Percentiles rank a stretch among this genome's conserved stretches.
Evolutionary conservation across 2,797 vertebrate genomes (phyloP).

Genomic region (Triplophysa yarkandensis): DNA sequence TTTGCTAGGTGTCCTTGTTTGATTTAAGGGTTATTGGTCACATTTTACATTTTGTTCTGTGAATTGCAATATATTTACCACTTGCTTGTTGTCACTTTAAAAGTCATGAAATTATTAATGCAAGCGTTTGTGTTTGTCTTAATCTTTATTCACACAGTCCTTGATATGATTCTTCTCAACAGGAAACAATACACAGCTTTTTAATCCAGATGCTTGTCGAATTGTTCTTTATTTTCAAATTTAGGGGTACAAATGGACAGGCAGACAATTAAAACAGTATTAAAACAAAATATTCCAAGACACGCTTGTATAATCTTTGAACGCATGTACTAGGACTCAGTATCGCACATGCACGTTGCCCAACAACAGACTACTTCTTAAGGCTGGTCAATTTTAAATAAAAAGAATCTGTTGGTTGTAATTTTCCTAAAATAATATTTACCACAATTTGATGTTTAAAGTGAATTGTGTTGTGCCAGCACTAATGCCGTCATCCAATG

Average conservation of each 20-base stretch:
- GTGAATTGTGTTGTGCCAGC: neutral
- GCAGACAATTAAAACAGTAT: slow-evolving; percentile 33
- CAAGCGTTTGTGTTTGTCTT: slow-evolving; percentile 45
- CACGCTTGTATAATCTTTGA: slow-evolving; percentile 29
- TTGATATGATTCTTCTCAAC: slow-evolving; percentile 62
- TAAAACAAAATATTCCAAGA: slow-evolving; percentile 25
- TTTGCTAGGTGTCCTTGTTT: neutral
- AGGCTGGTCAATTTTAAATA: slow-evolving; percentile 1
- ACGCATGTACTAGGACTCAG: slow-evolving; percentile 32
- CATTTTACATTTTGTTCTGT: neutral
- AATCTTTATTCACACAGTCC: slow-evolving; percentile 73
- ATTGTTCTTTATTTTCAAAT: slow-evolving; percentile 47
- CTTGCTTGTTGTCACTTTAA: slow-evolving; percentile 11
- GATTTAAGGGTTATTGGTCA: neutral
- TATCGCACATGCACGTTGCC: slow-evolving; percentile 33
- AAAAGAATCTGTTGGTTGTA: neutral
- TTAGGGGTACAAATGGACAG: slow-evolving; percentile 46
- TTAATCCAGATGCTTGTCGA: slow-evolving; percentile 48
- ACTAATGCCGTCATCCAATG: neutral
- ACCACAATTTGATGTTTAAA: neutral
- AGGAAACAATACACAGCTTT: slow-evolving; percentile 74
- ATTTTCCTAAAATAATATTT: neutral
- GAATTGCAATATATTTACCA: neutral
- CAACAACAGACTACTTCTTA: slow-evolving; percentile 9
- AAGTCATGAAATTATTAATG: neutral